Evolutionary conservation across 2,113 vertebrate genomes (phyloP).

Genomic region (Ophiodon elongatus): DNA sequence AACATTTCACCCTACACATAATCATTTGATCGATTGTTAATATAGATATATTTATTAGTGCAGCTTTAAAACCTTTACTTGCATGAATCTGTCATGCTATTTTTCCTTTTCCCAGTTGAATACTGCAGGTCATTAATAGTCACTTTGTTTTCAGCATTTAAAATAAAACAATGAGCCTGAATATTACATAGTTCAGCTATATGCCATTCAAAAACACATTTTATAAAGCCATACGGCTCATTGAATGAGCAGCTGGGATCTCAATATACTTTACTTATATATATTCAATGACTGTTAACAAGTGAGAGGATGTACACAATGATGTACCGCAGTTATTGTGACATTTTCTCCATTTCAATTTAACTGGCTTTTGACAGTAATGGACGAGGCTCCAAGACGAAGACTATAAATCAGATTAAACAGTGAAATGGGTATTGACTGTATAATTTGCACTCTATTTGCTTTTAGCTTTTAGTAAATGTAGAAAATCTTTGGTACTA

Average conservation of each 20-base stretch:
- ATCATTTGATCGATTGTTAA: neutral
- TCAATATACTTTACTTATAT: constrained; percentile 13
- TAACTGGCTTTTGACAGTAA: constrained; percentile 64
- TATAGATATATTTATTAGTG: neutral
- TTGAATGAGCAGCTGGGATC: neutral
- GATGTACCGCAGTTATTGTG: constrained; percentile 10
- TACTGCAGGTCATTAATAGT: constrained; percentile 21
- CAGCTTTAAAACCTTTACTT: neutral
- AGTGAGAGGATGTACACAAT: constrained; percentile 43
- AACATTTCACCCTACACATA: constrained; percentile 5
- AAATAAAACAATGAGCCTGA: constrained; percentile 21
- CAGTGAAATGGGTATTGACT: constrained; percentile 64
- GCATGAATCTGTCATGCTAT: neutral
- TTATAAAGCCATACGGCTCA: constrained; percentile 15
- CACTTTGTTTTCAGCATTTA: constrained; percentile 12
- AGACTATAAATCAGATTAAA: constrained; percentile 67
- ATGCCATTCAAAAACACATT: constrained; percentile 20
- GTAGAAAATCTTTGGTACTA: constrained; percentile 11
- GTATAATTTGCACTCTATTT: constrained; percentile 52
- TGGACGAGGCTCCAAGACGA: constrained; percentile 57
- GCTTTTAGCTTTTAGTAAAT: constrained; percentile 46
- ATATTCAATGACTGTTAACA: constrained; percentile 49
- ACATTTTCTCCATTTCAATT: constrained; percentile 60
- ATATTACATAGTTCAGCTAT: constrained; percentile 21
- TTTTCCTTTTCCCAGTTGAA: neutral